These are phyloP conservation scores for Tauraco erythrolophus DNA, from an alignment of 2,113 vertebrate genomes.

Conservation along the genomic window DNA sequence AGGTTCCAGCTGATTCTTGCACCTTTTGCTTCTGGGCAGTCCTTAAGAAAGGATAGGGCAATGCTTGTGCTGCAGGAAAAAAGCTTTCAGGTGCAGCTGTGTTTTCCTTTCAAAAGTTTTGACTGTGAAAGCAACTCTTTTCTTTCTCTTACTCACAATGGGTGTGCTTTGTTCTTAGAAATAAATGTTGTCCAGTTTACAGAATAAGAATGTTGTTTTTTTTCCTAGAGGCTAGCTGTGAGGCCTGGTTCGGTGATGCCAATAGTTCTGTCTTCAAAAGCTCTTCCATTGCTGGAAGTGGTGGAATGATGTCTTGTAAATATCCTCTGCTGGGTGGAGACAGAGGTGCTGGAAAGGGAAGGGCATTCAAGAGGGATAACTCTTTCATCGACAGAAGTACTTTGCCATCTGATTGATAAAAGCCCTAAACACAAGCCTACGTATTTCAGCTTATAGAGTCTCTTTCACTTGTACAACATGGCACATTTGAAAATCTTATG, in stretches of 20 bases:
- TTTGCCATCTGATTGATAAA: neutral
- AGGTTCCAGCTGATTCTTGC: neutral
- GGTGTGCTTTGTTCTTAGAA: slow-evolving; percentile 46
- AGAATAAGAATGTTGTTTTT: neutral
- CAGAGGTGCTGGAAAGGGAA: neutral
- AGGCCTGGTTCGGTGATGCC: neutral
- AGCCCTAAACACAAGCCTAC: neutral
- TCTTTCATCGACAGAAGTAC: neutral
- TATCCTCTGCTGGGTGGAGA: neutral
- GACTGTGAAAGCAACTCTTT: neutral
- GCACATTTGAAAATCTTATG: neutral
- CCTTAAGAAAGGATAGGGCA: neutral
- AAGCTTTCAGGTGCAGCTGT: slow-evolving; percentile 50
- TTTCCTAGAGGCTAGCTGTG: slow-evolving; percentile 20
- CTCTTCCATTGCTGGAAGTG: neutral
- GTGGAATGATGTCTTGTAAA: neutral
- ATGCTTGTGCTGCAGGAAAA: neutral
- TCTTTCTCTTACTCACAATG: slow-evolving; percentile 1
- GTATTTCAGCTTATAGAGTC: neutral
- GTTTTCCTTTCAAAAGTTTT: slow-evolving; percentile 28
- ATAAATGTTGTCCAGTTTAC: slow-evolving; percentile 54
- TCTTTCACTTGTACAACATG: neutral
- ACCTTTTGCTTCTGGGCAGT: neutral
- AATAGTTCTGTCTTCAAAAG: slow-evolving; percentile 21
- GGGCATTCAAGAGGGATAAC: neutral